Conservation (phyloP, 2,113 vertebrate species). For the Microcebus jonahi region DNA sequence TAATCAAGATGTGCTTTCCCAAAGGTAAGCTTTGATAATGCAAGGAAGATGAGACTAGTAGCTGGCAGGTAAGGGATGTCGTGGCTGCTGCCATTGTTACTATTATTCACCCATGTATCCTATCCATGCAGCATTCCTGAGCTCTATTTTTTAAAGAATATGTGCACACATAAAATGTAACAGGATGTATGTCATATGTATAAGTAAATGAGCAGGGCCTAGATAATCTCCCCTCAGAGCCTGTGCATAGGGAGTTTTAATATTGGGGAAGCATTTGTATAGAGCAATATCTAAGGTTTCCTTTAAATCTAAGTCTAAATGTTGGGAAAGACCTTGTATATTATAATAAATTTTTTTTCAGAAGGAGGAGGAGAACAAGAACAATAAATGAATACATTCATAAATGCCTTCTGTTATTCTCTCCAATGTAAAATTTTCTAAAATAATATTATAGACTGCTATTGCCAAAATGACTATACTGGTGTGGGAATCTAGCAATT, state of each 20-base stretch:
- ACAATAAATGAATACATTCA: background rate
- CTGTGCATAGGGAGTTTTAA: background rate
- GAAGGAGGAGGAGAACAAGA: background rate
- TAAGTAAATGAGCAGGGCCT: background rate
- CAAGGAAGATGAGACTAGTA: background rate
- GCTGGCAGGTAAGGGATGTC: too few relatives aligned
- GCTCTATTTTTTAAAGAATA: background rate
- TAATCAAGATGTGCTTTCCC: background rate
- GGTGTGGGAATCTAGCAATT: background rate
- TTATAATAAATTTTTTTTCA: background rate
- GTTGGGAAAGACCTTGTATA: background rate
- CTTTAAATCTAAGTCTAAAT: background rate
- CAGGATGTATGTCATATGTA: background rate
- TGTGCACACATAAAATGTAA: background rate
- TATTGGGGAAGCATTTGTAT: background rate
- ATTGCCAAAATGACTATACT: background rate
- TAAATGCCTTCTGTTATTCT: background rate
- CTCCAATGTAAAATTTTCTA: background rate
- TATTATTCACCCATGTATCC: background rate
- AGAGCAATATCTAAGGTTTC: background rate
- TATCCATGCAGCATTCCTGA: background rate
- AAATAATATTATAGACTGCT: background rate
- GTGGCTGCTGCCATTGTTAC: rapidly evolving
- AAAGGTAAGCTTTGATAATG: background rate
- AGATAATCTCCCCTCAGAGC: background rate